phyloP scores from a whole-genome alignment of 2,113 vertebrate genomes.

The Montifringilla adamsi region DNA sequence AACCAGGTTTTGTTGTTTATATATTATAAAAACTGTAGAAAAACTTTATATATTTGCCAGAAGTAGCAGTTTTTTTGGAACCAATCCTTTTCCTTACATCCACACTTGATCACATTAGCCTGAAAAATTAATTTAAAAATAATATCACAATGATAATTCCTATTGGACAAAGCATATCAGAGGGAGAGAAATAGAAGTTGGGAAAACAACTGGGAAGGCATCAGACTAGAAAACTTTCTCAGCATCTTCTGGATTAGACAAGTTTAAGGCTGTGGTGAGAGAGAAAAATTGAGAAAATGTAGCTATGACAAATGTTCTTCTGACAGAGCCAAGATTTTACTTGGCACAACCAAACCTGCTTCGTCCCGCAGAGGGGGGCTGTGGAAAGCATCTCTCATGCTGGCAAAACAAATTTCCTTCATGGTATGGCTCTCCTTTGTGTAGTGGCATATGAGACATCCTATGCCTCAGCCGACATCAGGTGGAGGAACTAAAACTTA shows the following conservation, averaged over 20 bases:
- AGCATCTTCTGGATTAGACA: not conserved
- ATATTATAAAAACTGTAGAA: not conserved
- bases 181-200: not conserved
- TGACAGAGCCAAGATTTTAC: not conserved
- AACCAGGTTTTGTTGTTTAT: not conserved
- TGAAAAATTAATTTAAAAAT: not conserved
- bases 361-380: not conserved
- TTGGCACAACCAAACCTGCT: not conserved
- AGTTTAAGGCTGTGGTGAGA: not conserved
- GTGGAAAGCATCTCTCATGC: not conserved
- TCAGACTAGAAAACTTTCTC: not conserved
- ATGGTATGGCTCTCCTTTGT: not conserved
- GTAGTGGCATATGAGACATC: not conserved
- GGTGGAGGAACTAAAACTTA: not conserved
- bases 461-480: not conserved
- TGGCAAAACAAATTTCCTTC: not conserved
- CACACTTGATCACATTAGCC: not conserved
- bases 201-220: not conserved
- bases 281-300: not conserved
- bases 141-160: not conserved
- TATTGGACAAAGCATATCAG: not conserved
- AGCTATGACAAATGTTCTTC: not conserved
- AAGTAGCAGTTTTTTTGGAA: constrained; percentile 20
- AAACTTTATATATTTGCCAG: not conserved
- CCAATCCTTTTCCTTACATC: not conserved